phyloP scores from a whole-genome alignment of 1,140 invertebrate genomes.

The Eubasilissa regina region DNA sequence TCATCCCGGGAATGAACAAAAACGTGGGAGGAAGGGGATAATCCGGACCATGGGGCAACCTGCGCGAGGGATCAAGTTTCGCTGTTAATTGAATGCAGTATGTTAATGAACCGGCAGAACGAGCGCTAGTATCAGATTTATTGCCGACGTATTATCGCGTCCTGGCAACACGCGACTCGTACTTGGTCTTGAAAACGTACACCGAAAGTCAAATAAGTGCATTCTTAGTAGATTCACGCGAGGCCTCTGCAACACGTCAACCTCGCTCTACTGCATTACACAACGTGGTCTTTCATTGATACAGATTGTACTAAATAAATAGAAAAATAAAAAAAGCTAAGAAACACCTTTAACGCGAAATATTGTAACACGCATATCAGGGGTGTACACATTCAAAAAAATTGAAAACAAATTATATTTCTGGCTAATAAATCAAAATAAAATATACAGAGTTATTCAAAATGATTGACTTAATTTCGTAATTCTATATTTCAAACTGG shows the following conservation, averaged over 20 bases:
- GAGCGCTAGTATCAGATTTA: slow-evolving; percentile 41
- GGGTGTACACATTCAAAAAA: too few relatives aligned
- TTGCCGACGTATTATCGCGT: slow-evolving; percentile 6
- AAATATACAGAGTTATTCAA: too few relatives aligned
- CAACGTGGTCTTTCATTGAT: too few relatives aligned
- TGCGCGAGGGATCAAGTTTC: slow-evolving; percentile 21
- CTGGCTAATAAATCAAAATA: too few relatives aligned
- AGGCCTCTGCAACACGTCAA: slow-evolving; percentile 8
- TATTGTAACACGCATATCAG: too few relatives aligned
- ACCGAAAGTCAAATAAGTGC: neutral
- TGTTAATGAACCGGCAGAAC: slow-evolving; percentile 52
- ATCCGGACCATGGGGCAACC: slow-evolving; percentile 5
- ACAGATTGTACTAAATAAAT: too few relatives aligned
- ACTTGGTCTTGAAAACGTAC: slow-evolving; percentile 6
- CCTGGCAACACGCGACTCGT: slow-evolving; percentile 7
- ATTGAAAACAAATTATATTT: too few relatives aligned
- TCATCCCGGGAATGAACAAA: too few relatives aligned
- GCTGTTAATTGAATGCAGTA: slow-evolving; percentile 55
- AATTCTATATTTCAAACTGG: too few relatives aligned
- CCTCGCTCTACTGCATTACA: neutral
- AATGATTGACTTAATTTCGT: too few relatives aligned
- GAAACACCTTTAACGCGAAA: too few relatives aligned
- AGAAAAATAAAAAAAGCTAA: too few relatives aligned
- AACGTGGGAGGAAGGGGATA: neutral
- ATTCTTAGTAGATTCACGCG: slow-evolving; percentile 7